These are phyloP conservation scores for Sinosuthora webbiana DNA, from an alignment of 2,113 vertebrate species.

Conservation along the genomic window DNA sequence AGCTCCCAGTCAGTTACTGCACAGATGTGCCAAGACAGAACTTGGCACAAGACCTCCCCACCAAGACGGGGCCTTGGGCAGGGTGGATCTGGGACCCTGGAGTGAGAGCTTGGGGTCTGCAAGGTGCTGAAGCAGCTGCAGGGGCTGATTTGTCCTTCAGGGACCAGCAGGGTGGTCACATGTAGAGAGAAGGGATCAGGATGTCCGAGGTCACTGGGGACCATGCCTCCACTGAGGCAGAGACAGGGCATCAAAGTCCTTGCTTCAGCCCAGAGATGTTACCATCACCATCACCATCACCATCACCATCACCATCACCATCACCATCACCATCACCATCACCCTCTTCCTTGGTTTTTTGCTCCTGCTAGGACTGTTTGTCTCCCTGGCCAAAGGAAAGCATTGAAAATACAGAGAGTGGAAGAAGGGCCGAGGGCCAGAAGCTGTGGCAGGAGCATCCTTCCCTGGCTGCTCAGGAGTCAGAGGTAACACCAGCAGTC, in stretches of 20 bases:
- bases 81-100: not conserved
- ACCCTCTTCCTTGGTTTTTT: not conserved
- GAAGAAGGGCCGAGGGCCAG: not conserved
- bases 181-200: rapidly evolving
- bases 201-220: rapidly evolving
- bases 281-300: not conserved
- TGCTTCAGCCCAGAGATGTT: not conserved
- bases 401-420: rapidly evolving
- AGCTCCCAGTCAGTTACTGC: not conserved
- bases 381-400: not conserved
- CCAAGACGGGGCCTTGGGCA: not conserved
- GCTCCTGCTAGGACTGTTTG: not conserved
- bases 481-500: not conserved
- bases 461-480: not conserved
- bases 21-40: not conserved
- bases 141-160: not conserved
- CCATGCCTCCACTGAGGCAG: rapidly evolving
- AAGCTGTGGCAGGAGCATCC: not conserved
- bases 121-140: rapidly evolving
- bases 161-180: not conserved
- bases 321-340: not conserved
- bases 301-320: not conserved
- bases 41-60: not conserved
- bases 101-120: too few species aligned
- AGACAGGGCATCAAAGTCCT: not conserved